These are phyloP conservation scores for Epizoanthus stellaris DNA, from an alignment of 92 coral and sea anemone genomes.

Conservation along the genomic window DNA sequence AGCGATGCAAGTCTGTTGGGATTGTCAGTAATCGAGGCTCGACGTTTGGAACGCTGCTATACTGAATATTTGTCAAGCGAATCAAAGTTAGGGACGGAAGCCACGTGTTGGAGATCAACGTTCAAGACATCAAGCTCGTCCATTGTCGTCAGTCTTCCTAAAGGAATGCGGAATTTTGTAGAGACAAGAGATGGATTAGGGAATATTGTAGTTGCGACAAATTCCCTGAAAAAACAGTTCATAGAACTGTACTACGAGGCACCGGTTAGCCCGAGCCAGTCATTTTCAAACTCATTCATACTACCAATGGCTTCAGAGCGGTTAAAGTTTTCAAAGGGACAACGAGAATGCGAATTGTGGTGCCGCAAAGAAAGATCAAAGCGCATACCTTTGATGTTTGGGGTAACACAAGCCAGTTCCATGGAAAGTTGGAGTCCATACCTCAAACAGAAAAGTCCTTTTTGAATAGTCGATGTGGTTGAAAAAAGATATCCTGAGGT, in stretches of 20 bases:
- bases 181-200: not conserved
- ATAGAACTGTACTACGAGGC: not conserved
- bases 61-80: too few species aligned
- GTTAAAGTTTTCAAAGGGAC: constrained; percentile 29
- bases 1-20: too few species aligned
- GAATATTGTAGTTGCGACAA: not conserved
- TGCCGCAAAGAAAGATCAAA: constrained; percentile 53
- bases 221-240: not conserved
- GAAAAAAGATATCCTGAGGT: too few species aligned
- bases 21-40: too few species aligned
- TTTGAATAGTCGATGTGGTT: too few species aligned
- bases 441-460: too few species aligned
- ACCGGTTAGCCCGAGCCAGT: not conserved
- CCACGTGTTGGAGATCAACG: not conserved
- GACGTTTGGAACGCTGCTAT: too few species aligned
- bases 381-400: constrained; percentile 32
- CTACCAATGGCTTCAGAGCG: not conserved
- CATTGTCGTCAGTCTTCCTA: constrained; percentile 43
- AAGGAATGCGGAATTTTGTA: constrained; percentile 19
- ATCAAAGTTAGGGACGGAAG: too few species aligned
- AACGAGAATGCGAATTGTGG: constrained; percentile 56
- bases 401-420: constrained; percentile 37
- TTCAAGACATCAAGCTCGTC: constrained; percentile 59
- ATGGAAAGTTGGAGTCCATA: constrained; percentile 27
- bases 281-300: not conserved